Evolutionary conservation across 1,140 invertebrate species (phyloP).

Genomic region (Marisa cornuarietis): DNA sequence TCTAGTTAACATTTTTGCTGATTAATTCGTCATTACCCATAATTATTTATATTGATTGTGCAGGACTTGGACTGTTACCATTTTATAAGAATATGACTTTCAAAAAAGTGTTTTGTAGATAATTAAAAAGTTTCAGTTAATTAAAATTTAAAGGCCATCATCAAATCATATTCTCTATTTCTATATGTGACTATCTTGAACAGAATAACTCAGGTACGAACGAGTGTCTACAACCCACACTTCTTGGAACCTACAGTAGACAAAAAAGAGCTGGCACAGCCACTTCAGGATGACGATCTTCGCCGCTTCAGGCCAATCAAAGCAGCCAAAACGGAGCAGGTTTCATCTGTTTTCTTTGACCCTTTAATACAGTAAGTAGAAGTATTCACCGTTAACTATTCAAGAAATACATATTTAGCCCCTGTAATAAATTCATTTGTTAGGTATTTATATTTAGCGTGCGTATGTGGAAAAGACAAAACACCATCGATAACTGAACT

Average conservation of each 20-base stretch:
- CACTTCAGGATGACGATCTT: slow-evolving; percentile 37
- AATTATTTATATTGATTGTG: too few relatives aligned
- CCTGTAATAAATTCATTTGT: too few relatives aligned
- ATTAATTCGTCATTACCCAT: too few relatives aligned
- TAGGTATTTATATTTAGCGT: too few relatives aligned
- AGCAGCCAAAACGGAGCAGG: slow-evolving; percentile 49
- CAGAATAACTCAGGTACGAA: slow-evolving; percentile 37
- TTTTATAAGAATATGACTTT: too few relatives aligned
- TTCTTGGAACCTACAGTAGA: slow-evolving; percentile 42
- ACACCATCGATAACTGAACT: too few relatives aligned
- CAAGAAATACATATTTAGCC: too few relatives aligned
- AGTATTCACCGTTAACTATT: background rate
- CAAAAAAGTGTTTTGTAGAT: too few relatives aligned
- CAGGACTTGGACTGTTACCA: too few relatives aligned
- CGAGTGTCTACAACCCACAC: slow-evolving; percentile 29
- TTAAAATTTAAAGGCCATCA: background rate
- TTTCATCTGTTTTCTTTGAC: slow-evolving; percentile 45
- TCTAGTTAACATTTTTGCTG: too few relatives aligned
- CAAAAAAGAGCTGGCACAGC: slow-evolving; percentile 38
- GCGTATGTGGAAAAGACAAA: too few relatives aligned
- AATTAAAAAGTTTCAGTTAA: background rate
- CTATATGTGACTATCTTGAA: background rate
- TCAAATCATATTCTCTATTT: background rate
- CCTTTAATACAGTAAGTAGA: slow-evolving; percentile 40
- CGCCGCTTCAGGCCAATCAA: slow-evolving; percentile 50